A percentile compares a stretch with the other conserved stretches of the same genome.
These are phyloP conservation scores for Pyrocephalus nanus DNA, from an alignment of 2,797 vertebrate genomes.

Conservation along the genomic window DNA sequence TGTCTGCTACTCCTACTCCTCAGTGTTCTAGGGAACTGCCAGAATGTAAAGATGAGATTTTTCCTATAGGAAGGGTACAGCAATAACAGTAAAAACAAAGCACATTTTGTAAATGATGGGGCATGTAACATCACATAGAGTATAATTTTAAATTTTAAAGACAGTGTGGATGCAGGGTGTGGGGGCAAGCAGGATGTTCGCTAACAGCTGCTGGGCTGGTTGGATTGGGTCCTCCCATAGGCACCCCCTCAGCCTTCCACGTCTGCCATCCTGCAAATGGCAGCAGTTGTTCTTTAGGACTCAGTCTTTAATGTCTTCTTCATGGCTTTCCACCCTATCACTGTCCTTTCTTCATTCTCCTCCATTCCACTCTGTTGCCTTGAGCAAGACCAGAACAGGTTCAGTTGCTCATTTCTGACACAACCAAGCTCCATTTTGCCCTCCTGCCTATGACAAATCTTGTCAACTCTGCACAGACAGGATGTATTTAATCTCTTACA, in stretches of 20 bases:
- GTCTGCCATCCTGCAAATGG: background rate
- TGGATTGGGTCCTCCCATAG: background rate
- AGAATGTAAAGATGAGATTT: background rate
- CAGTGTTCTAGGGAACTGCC: background rate
- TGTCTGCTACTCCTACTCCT: background rate
- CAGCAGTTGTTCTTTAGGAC: background rate
- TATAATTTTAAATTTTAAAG: background rate
- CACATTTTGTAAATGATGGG: background rate
- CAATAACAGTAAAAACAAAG: background rate
- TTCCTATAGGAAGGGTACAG: background rate
- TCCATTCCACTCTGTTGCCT: background rate
- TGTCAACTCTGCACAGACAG: background rate
- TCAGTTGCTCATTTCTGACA: background rate
- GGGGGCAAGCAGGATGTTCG: accelerated
- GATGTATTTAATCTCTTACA: background rate
- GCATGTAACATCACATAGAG: background rate
- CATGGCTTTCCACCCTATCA: background rate
- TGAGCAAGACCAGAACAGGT: background rate
- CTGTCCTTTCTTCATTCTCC: background rate
- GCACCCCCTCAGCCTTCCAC: background rate
- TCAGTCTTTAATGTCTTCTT: background rate
- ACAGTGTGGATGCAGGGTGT: background rate
- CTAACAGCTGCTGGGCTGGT: background rate
- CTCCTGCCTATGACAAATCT: background rate
- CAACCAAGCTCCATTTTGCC: background rate